Base-by-base conservation (phyloP, 1,140 invertebrate genomes). In the Delia radicum region DNA sequence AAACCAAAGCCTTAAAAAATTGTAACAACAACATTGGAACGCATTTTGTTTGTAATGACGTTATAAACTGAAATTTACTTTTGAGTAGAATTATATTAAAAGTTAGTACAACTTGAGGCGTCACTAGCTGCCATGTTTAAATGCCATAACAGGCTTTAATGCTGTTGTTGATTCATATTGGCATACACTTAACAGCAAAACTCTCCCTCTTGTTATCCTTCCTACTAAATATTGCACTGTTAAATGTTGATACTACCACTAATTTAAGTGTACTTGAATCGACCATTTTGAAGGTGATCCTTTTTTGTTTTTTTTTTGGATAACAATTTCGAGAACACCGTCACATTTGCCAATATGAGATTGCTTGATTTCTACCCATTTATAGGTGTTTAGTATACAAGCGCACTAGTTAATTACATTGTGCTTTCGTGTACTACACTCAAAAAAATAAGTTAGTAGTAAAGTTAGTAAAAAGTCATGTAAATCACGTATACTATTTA, bases 21-120 rank as follows among this genome's bases (percentile, higher is more conserved):
- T n/a, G n/a, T n/a, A n/a, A n/a, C n/a, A n/a, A n/a, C n/a, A n/a
- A n/a, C n/a, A n/a, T n/a, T n/a, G n/a, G n/a, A n/a, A 75, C 37
- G 67, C 67, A 75, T 71, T 71, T 65, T 28, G 33, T 65, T 65
- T 42, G 12, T 24, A 55, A 55, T 55, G 48, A 55, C 18, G 48
- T 55, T 55, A 24, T 21, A 18, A 55, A 55, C 48, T 55, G 48
- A 18, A 55, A 21, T 21, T 55, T 21, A 55, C 1, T 55, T 55
- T 18, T 21, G 15, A 21, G n/a, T 18, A 55, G n/a, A 18, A 18
- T 55, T 33, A 33, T 33, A 12, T 4, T 33, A 33, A 12, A 4
- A 76, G 72, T 76, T 74, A 71, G 74, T 76, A 74, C 75, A 76
- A 76, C 72, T 76, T 74, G 72, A 76, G 75, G 75, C 75, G 73